These are phyloP conservation scores for Idaea aversata DNA, from an alignment of 2,888 invertebrate species.

Conservation along the genomic window DNA sequence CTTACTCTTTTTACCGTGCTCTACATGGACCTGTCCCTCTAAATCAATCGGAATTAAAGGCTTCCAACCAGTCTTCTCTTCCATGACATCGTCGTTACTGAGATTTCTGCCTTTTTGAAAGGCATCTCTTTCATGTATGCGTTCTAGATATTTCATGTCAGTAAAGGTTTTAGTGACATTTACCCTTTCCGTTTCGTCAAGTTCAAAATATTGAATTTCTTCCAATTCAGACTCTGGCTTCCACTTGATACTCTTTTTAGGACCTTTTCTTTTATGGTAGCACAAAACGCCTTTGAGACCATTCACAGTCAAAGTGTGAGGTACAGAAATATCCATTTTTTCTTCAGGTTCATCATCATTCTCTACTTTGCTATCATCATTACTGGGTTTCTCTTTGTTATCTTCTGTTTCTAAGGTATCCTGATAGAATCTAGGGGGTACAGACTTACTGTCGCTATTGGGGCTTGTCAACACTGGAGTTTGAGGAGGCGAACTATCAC, in stretches of 20 bases:
- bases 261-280: conserved; percentile 87
- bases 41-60: conserved; percentile 85
- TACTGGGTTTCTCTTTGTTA: conserved; percentile 70
- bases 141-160: conserved; percentile 95
- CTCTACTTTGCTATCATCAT: conserved; percentile 42
- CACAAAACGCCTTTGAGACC: conserved; percentile 88
- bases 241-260: conserved; percentile 91
- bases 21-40: conserved; percentile 82
- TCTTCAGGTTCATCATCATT: conserved; percentile 52
- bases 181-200: conserved; percentile 97
- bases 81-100: conserved; percentile 89
- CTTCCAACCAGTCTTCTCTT: conserved; percentile 89
- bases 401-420: conserved; percentile 90
- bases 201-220: conserved; percentile 93
- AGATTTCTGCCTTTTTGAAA: conserved; percentile 88
- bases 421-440: conserved; percentile 92
- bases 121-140: conserved; percentile 91
- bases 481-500: conserved; percentile 78
- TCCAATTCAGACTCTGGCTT: conserved; percentile 89
- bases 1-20: conserved; percentile 88
- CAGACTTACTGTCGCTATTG: conserved; percentile 68
- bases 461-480: conserved; percentile 74
- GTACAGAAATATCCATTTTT: conserved; percentile 58
- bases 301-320: conserved; percentile 72
- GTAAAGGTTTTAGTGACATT: conserved; percentile 96